A percentile compares a stretch with the other conserved stretches of the same genome.
These are phyloP conservation scores for Molanna angustata DNA, from an alignment of 2,888 invertebrate genomes.

Conservation along the genomic window DNA sequence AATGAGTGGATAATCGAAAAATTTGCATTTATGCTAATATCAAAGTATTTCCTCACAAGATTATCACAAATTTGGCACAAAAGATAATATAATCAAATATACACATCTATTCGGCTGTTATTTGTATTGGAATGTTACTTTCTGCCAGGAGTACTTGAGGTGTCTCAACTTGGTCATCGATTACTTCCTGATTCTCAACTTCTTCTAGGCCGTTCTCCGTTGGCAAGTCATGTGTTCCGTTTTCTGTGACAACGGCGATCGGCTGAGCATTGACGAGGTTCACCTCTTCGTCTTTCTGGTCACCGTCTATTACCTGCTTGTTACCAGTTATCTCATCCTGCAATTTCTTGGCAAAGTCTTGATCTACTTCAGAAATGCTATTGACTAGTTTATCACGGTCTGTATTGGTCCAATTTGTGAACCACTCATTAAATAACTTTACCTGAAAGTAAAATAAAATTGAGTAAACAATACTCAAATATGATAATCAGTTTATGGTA, in stretches of 20 bases:
- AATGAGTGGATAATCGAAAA: too few species aligned
- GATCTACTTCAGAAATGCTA: slow-evolving; percentile 68
- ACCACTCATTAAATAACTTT: slow-evolving; percentile 84
- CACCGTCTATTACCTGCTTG: slow-evolving; percentile 33
- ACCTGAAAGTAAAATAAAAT: slow-evolving; percentile 52
- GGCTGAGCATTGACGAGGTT: slow-evolving; percentile 6
- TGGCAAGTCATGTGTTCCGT: too few species aligned
- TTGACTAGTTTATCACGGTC: slow-evolving; percentile 68
- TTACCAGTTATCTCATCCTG: slow-evolving; percentile 51
- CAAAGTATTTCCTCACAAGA: too few species aligned
- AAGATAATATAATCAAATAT: not conserved
- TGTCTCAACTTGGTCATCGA: slow-evolving; percentile 11
- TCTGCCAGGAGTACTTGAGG: slow-evolving; percentile 16
- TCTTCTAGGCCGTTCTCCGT: slow-evolving; percentile 15
- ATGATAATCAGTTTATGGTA: too few species aligned
- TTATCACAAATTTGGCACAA: too few species aligned
- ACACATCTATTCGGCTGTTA: slow-evolving; percentile 23
- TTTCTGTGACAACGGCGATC: slow-evolving; percentile 14
- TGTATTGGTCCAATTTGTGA: slow-evolving; percentile 71
- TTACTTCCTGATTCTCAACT: slow-evolving; percentile 30
- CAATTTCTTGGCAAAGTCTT: slow-evolving; percentile 69
- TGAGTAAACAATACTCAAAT: too few species aligned
- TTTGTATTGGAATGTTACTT: slow-evolving; percentile 28
- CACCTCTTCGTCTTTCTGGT: slow-evolving; percentile 11
- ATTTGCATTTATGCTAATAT: too few species aligned